These are phyloP conservation scores for Stenichneumon culpator DNA, from an alignment of 2,888 invertebrate genomes.

Conservation along the genomic window DNA sequence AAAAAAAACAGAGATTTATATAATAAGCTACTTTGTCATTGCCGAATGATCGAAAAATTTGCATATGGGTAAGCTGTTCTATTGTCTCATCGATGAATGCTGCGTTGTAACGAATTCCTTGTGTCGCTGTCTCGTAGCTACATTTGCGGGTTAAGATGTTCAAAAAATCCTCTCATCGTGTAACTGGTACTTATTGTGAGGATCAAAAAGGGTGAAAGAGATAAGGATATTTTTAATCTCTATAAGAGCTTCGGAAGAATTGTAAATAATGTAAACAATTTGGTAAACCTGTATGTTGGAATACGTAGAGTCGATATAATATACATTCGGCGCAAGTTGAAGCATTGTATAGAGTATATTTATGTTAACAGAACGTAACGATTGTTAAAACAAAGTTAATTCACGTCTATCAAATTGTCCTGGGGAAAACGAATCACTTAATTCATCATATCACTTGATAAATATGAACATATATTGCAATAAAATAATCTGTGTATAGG, in stretches of 20 bases:
- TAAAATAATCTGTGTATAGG: slow-evolving; percentile 37
- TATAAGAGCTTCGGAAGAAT: slow-evolving; percentile 32
- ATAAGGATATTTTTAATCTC: slow-evolving; percentile 53
- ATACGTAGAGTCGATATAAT: slow-evolving; percentile 1
- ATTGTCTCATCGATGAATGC: not conserved
- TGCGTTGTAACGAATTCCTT: slow-evolving; percentile 40
- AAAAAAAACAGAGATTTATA: slow-evolving; percentile 17
- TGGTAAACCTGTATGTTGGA: slow-evolving; percentile 19
- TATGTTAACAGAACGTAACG: slow-evolving; percentile 28
- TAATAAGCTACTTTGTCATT: slow-evolving; percentile 13
- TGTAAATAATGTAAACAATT: slow-evolving; percentile 54
- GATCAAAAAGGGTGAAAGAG: not conserved
- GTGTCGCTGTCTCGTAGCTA: not conserved
- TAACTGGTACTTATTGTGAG: slow-evolving; percentile 50
- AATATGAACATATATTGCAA: slow-evolving; percentile 49
- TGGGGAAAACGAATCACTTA: slow-evolving; percentile 73
- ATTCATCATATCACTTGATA: slow-evolving; percentile 72
- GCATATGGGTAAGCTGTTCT: not conserved
- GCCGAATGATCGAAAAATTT: slow-evolving; percentile 13
- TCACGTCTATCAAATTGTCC: slow-evolving; percentile 37
- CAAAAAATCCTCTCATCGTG: slow-evolving; percentile 34
- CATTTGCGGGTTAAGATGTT: slow-evolving; percentile 1
- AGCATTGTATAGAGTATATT: slow-evolving; percentile 29
- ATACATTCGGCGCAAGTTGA: not conserved
- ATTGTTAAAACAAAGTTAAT: slow-evolving; percentile 49